A percentile compares a stretch with the other conserved stretches of the same genome.
These are phyloP conservation scores for Protaetia brevitarsis DNA, from an alignment of 1,140 invertebrate genomes.

Conservation along the genomic window DNA sequence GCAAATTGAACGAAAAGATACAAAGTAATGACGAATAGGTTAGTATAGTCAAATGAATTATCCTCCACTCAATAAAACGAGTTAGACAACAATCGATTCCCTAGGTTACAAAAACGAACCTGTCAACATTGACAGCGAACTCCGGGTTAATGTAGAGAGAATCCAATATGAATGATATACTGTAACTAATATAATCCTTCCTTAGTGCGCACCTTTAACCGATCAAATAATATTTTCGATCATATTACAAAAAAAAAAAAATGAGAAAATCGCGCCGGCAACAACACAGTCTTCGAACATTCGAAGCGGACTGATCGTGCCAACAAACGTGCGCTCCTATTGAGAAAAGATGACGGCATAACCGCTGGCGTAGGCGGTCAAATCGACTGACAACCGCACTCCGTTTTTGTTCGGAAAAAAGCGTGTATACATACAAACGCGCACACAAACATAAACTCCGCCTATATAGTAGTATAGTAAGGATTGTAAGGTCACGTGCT, in stretches of 20 bases:
- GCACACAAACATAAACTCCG: background rate
- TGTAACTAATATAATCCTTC: background rate
- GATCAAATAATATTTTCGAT: too few species aligned
- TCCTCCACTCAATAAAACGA: too few species aligned
- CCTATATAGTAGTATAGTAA: slow-evolving; percentile 5
- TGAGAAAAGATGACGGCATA: slow-evolving; percentile 6
- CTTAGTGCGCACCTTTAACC: background rate
- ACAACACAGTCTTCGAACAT: background rate
- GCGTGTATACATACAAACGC: background rate
- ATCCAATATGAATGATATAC: background rate
- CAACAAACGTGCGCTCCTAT: background rate
- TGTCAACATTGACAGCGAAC: slow-evolving; percentile 8
- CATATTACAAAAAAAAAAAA: background rate
- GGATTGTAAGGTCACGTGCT: background rate
- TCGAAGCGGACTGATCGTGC: background rate
- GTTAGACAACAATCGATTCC: too few species aligned
- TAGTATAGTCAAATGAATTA: too few species aligned
- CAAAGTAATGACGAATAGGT: too few species aligned
- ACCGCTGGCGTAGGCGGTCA: background rate
- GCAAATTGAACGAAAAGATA: too few species aligned
- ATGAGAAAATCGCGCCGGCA: background rate
- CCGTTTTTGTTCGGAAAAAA: background rate
- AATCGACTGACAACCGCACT: slow-evolving; percentile 5
- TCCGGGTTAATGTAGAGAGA: background rate
- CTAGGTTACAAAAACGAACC: too few species aligned